These are phyloP conservation scores for Carterocephalus palaemon DNA, from an alignment of 2,888 invertebrate genomes.

Conservation along the genomic window DNA sequence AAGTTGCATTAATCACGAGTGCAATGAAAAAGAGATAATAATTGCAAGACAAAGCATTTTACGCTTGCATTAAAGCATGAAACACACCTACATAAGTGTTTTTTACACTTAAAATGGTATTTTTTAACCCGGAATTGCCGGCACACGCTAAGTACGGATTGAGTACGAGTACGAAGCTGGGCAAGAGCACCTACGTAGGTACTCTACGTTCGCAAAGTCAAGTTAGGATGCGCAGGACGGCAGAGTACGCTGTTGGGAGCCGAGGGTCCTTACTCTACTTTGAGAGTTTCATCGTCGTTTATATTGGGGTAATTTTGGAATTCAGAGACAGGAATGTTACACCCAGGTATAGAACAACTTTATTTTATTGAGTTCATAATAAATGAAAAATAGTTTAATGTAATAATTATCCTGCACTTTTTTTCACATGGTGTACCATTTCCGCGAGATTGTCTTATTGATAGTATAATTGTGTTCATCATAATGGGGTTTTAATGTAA, in stretches of 20 bases:
- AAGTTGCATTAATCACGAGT: too few relatives aligned
- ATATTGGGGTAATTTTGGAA: slow-evolving; percentile 35
- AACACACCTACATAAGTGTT: slow-evolving; percentile 25
- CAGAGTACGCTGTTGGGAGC: slow-evolving; percentile 29
- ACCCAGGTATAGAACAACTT: too few relatives aligned
- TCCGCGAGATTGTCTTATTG: too few relatives aligned
- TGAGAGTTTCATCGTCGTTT: slow-evolving; percentile 46
- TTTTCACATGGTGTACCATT: not conserved
- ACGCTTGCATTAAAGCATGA: slow-evolving; percentile 8
- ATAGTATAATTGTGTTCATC: too few relatives aligned
- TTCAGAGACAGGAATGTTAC: slow-evolving; percentile 27
- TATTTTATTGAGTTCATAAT: too few relatives aligned
- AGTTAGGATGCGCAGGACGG: slow-evolving; percentile 24
- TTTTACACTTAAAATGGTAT: slow-evolving; percentile 14
- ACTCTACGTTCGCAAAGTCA: slow-evolving; percentile 11
- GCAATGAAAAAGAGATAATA: slow-evolving; percentile 11
- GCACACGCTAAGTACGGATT: slow-evolving; percentile 10
- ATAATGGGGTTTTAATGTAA: too few relatives aligned
- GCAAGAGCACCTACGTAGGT: not conserved
- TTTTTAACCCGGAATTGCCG: slow-evolving; percentile 4
- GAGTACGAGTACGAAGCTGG: not conserved
- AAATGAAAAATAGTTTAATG: too few relatives aligned
- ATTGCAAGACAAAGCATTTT: slow-evolving; percentile 7
- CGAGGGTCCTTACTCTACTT: slow-evolving; percentile 37
- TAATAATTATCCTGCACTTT: too few relatives aligned